phyloP scores from a whole-genome alignment of 2,888 invertebrate species.

The Halictus ligatus region DNA sequence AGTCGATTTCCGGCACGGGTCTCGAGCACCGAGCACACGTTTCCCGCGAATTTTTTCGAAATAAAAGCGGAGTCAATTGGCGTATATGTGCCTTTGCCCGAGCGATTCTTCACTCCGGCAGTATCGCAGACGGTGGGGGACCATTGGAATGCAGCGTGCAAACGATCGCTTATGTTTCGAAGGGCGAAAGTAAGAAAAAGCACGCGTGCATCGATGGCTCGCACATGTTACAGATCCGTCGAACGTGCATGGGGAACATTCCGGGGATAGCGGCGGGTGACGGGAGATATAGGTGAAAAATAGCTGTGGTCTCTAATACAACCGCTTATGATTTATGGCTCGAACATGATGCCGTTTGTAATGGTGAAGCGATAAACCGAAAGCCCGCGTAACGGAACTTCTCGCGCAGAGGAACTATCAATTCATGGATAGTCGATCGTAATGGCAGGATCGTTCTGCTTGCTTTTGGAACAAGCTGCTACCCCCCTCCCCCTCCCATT shows the following conservation, averaged over 20 bases:
- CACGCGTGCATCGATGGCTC: slow-evolving; percentile 34
- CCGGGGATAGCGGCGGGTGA: slow-evolving; percentile 15
- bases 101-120: not conserved
- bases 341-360: slow-evolving; percentile 57
- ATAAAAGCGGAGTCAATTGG: not conserved
- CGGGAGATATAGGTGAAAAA: slow-evolving; percentile 56
- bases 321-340: slow-evolving; percentile 48
- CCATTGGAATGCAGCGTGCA: not conserved
- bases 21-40: no score
- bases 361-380: slow-evolving; percentile 57
- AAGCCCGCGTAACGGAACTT: slow-evolving; percentile 48
- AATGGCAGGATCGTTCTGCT: slow-evolving; percentile 33
- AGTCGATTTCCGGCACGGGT: no score
- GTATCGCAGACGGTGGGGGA: not conserved
- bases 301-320: slow-evolving; percentile 41
- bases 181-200: slow-evolving; percentile 22
- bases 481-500: not conserved
- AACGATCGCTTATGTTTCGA: slow-evolving; percentile 16
- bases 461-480: not conserved
- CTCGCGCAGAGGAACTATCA: slow-evolving; percentile 45
- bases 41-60: not conserved
- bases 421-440: slow-evolving; percentile 37
- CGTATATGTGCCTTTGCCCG: not conserved
- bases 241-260: slow-evolving; percentile 47
- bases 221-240: slow-evolving; percentile 45